Conservation (phyloP, 2,113 vertebrate species). For the Isichthys henryi region DNA sequence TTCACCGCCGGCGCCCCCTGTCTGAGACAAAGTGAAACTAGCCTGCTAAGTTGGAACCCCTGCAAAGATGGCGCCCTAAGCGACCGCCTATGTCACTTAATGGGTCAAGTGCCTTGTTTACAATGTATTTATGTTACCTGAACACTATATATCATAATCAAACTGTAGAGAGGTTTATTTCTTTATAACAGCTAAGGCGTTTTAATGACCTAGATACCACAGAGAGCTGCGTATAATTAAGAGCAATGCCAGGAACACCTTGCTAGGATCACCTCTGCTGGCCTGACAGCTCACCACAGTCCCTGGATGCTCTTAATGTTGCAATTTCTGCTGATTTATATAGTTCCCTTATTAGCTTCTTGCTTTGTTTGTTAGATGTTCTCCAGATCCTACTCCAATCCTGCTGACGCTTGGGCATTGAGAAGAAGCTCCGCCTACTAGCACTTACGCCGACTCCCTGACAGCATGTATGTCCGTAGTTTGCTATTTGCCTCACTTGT, state of each 20-base stretch:
- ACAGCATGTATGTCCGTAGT: background rate
- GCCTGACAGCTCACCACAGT: background rate
- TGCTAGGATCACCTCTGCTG: background rate
- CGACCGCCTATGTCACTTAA: background rate
- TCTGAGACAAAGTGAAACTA: background rate
- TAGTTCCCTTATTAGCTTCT: background rate
- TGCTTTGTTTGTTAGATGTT: background rate
- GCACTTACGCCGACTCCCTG: background rate
- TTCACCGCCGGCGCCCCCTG: background rate
- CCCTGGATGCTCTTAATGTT: background rate
- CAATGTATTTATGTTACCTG: background rate
- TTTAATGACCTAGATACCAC: background rate
- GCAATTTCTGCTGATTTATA: background rate
- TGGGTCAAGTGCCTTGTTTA: background rate
- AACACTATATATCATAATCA: background rate
- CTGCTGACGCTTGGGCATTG: background rate
- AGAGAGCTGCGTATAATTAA: background rate
- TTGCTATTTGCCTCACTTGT: background rate
- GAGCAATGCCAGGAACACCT: background rate
- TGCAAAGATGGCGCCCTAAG: background rate
- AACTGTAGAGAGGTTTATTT: background rate
- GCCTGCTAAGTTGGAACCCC: background rate
- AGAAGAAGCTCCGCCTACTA: background rate
- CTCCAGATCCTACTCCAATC: background rate
- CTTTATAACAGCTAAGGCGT: background rate